Evolutionary conservation across 2,113 vertebrate species (phyloP).

Genomic region (Silurus meridionalis): DNA sequence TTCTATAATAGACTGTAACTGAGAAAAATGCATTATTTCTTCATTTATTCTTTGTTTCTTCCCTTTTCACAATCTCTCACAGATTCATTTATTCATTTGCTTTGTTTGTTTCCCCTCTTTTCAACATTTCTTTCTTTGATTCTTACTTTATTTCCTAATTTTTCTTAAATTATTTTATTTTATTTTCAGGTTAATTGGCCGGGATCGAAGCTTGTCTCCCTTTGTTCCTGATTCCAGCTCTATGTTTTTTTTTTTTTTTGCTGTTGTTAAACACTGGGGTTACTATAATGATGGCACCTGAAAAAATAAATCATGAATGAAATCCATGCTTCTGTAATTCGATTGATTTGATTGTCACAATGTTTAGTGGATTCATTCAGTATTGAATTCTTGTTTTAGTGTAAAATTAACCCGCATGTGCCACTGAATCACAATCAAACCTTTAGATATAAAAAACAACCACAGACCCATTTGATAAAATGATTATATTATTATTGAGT

Average conservation of each 20-base stretch:
- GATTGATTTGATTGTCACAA: not conserved
- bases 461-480: conserved; percentile 1
- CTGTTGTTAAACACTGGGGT: not conserved
- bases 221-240: not conserved
- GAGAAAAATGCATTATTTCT: no score
- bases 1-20: not conserved
- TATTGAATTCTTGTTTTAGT: not conserved
- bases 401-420: not conserved
- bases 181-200: not conserved
- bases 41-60: not conserved
- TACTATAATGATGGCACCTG: not conserved
- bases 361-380: not conserved
- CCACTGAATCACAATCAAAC: not conserved
- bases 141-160: not conserved
- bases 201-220: not conserved
- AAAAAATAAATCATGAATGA: not conserved
- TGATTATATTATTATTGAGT: conserved; percentile 6
- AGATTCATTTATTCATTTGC: no score
- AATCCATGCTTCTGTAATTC: not conserved
- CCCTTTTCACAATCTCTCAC: not conserved
- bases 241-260: no score
- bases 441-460: not conserved
- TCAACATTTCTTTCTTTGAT: not conserved
- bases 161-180: no score
- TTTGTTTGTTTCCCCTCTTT: not conserved